phyloP scores from a whole-genome alignment of 2,113 vertebrate genomes.

The Saguinus midas region DNA sequence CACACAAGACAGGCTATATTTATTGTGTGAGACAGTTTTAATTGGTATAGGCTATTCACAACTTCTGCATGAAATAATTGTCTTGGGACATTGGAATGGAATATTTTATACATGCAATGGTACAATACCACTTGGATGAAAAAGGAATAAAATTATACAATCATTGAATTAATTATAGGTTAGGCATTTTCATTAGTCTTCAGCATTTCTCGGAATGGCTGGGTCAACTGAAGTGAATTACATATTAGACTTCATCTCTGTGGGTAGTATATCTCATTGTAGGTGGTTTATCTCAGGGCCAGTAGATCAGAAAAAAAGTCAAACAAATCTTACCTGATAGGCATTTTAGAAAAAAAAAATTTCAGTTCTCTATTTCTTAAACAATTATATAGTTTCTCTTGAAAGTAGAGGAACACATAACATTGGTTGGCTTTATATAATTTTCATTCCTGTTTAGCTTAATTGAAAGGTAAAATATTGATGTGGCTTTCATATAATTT shows the following conservation, averaged over 20 bases:
- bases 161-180: constrained; percentile 80
- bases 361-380: not conserved
- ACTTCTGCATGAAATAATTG: constrained; percentile 70
- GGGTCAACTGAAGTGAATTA: constrained; percentile 39
- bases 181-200: constrained; percentile 67
- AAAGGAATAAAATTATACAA: constrained; percentile 78
- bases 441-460: not conserved
- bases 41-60: constrained; percentile 68
- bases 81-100: constrained; percentile 68
- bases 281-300: not conserved
- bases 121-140: constrained; percentile 70
- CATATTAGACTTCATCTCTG: not conserved
- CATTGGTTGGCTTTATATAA: not conserved
- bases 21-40: constrained; percentile 81
- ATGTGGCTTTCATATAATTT: not conserved
- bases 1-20: constrained; percentile 77
- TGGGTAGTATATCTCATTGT: not conserved
- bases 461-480: not conserved
- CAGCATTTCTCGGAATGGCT: constrained; percentile 58
- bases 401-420: not conserved
- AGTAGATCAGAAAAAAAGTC: not conserved
- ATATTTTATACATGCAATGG: constrained; percentile 74
- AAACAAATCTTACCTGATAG: constrained; percentile 13
- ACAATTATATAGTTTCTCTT: not conserved
- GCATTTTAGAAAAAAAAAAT: not conserved